Evolutionary conservation across 2,797 vertebrate species (phyloP).

Genomic region (Anguilla obscura): DNA sequence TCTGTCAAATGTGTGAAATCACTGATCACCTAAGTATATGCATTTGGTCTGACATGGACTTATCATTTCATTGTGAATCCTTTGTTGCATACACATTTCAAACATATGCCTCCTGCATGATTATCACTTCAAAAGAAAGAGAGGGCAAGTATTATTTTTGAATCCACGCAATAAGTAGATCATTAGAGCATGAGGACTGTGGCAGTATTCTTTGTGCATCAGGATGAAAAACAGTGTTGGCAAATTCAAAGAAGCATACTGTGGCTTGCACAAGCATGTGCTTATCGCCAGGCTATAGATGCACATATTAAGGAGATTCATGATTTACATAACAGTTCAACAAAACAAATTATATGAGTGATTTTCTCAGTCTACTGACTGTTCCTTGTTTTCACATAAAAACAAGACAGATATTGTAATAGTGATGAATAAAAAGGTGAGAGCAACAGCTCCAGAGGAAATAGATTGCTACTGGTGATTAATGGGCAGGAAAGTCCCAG

Average conservation of each 20-base stretch:
- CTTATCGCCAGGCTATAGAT: conserved; percentile 1
- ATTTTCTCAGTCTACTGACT: conserved; percentile 2
- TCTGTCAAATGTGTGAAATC: background rate
- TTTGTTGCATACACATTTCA: background rate
- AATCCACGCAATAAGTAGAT: background rate
- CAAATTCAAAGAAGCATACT: conserved; percentile 9
- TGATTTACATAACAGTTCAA: background rate
- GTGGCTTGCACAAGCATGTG: background rate
- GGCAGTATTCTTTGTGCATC: background rate
- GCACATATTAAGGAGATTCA: background rate
- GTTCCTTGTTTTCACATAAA: background rate
- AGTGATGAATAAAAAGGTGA: conserved; percentile 10
- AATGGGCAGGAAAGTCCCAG: conserved; percentile 16
- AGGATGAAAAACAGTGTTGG: conserved; percentile 23
- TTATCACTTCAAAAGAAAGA: background rate
- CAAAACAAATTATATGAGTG: background rate
- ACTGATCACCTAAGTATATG: background rate
- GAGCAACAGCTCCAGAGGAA: background rate
- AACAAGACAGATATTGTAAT: background rate
- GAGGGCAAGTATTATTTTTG: background rate
- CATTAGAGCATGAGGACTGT: background rate
- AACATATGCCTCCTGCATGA: background rate
- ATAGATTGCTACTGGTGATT: conserved; percentile 15
- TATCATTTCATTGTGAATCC: background rate
- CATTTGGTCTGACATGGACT: background rate